Evolutionary conservation across 1,140 invertebrate species (phyloP).

Genomic region (Mizuhopecten yessoensis): DNA sequence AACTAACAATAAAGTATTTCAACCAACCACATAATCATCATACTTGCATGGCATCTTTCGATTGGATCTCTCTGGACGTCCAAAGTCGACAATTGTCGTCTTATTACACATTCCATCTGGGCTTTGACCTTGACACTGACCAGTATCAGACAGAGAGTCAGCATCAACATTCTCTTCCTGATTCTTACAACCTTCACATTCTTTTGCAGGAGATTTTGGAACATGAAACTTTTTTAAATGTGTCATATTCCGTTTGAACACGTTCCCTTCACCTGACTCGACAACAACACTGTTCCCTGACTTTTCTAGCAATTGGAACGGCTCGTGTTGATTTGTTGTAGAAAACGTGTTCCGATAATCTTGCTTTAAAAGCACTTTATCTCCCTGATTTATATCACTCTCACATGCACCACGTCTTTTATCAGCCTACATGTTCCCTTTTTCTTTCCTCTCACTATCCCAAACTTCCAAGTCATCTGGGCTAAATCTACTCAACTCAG

Average conservation of each 20-base stretch:
- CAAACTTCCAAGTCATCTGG: not conserved
- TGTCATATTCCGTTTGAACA: constrained; percentile 4
- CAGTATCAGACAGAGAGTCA: too few relatives aligned
- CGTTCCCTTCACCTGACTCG: not conserved
- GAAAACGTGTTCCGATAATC: constrained; percentile 41
- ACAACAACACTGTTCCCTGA: constrained; percentile 30
- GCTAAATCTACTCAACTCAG: constrained; percentile 40
- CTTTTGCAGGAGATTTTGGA: too few relatives aligned
- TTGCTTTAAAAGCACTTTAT: constrained; percentile 52
- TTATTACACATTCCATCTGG: too few relatives aligned
- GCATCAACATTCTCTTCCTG: too few relatives aligned
- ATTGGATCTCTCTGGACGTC: too few relatives aligned
- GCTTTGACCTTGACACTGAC: too few relatives aligned
- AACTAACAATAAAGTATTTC: too few relatives aligned
- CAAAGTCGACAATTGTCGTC: too few relatives aligned
- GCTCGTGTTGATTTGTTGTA: not conserved
- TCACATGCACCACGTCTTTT: constrained; percentile 39
- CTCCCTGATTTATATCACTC: constrained; percentile 50
- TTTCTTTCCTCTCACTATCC: constrained; percentile 56
- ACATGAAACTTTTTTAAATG: constrained; percentile 5
- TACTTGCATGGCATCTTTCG: too few relatives aligned
- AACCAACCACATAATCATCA: too few relatives aligned
- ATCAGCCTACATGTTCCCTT: constrained; percentile 60
- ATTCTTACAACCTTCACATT: too few relatives aligned
- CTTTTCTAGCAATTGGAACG: not conserved